Conservation (phyloP, 1,140 invertebrate genomes). For the Zaprionus vittiger region DNA sequence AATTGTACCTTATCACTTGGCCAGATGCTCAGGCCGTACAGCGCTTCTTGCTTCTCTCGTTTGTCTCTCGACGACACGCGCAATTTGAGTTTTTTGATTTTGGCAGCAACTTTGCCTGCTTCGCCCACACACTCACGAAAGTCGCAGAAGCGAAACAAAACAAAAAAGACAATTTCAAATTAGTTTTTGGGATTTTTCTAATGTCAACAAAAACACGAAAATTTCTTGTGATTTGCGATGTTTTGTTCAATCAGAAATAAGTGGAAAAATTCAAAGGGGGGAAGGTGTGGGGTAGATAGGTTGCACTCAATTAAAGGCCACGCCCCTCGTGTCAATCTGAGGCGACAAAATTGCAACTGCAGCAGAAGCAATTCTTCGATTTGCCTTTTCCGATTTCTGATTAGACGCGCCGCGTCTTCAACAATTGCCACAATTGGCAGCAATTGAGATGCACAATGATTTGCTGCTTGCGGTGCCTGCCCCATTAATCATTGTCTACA, state of each 20-base stretch:
- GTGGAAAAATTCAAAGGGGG: background rate
- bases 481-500: slow-evolving; percentile 34
- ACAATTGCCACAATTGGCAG: slow-evolving; percentile 51
- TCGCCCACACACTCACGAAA: background rate
- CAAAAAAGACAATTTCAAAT: slow-evolving; percentile 8
- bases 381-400: slow-evolving; percentile 31
- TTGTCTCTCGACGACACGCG: slow-evolving; percentile 29
- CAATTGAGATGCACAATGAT: slow-evolving; percentile 45
- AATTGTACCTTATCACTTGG: slow-evolving; percentile 33
- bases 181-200: slow-evolving; percentile 6
- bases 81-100: slow-evolving; percentile 22
- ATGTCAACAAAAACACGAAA: slow-evolving; percentile 42
- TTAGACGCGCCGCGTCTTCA: slow-evolving; percentile 5
- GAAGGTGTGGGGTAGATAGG: background rate
- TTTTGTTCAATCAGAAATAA: slow-evolving; percentile 3
- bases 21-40: slow-evolving; percentile 18
- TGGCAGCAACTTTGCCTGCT: slow-evolving; percentile 7
- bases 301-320: slow-evolving; percentile 27
- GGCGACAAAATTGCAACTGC: slow-evolving; percentile 37
- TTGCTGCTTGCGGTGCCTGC: slow-evolving; percentile 9
- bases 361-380: slow-evolving; percentile 11
- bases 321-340: slow-evolving; percentile 35
- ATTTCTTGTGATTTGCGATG: slow-evolving; percentile 55
- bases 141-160: background rate
- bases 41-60: too few species aligned